A percentile compares a stretch with the other conserved stretches of the same genome.
phyloP scores from a whole-genome alignment of 2,888 invertebrate species.

The Branchipolynoe longqiensis region DNA sequence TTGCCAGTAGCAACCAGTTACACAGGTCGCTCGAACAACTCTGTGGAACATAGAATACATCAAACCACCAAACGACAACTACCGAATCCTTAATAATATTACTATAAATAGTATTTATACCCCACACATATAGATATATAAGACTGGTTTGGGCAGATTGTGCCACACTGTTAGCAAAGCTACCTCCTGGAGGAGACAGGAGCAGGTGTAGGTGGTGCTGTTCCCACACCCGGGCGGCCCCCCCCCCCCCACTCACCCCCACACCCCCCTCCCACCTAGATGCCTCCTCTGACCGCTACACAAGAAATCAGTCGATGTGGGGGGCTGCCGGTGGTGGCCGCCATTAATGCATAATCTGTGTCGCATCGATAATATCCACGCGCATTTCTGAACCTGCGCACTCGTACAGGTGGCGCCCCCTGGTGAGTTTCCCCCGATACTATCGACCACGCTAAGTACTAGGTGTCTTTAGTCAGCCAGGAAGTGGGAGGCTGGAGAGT shows the following conservation, averaged over 20 bases:
- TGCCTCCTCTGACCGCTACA: background rate
- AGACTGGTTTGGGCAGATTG: too few species aligned
- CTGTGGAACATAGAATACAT: too few species aligned
- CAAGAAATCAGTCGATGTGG: slow-evolving; percentile 16
- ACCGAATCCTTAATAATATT: too few species aligned
- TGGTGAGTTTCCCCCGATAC: slow-evolving; percentile 30
- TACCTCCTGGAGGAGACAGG: background rate
- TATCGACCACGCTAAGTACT: slow-evolving; percentile 41
- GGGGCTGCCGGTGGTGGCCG: slow-evolving; percentile 7
- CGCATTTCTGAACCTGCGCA: slow-evolving; percentile 51
- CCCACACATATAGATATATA: background rate
- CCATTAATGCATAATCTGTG: slow-evolving; percentile 49
- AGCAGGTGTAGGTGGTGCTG: slow-evolving; percentile 16
- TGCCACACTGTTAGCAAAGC: too few species aligned
- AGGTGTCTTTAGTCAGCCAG: slow-evolving; percentile 30
- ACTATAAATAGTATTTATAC: too few species aligned
- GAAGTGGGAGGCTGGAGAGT: too few species aligned
- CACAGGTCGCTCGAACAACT: too few species aligned
- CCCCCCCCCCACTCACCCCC: slow-evolving; percentile 6
- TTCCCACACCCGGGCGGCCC: slow-evolving; percentile 18
- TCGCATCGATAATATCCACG: slow-evolving; percentile 42
- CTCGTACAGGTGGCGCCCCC: slow-evolving; percentile 40
- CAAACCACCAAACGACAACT: too few species aligned
- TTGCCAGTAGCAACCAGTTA: too few species aligned
- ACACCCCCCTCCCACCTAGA: background rate